Percentiles rank a stretch among this genome's conserved stretches.
Conservation (phyloP, 2,113 vertebrate genomes). For the Salvelinus alpinus region DNA sequence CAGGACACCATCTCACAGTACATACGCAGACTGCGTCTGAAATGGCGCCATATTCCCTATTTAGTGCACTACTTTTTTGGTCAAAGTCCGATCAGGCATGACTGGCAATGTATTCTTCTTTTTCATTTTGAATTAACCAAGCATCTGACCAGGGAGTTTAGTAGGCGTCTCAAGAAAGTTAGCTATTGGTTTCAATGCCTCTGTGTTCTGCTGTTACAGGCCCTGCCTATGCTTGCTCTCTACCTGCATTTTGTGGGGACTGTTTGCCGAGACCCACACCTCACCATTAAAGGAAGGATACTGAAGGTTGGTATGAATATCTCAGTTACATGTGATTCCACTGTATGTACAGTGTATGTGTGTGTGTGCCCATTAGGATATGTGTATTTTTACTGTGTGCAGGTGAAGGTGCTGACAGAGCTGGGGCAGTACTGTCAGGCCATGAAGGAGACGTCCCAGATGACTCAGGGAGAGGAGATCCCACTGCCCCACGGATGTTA, state of each 20-base stretch:
- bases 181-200: too few relatives aligned
- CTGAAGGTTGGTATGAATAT: conserved; percentile 80
- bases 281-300: conserved; percentile 81
- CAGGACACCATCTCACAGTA: conserved; percentile 83
- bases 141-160: too few relatives aligned
- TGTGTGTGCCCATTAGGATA: not conserved
- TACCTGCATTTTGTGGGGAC: conserved; percentile 83
- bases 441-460: conserved; percentile 54
- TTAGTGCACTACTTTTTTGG: not conserved
- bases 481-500: conserved; percentile 41
- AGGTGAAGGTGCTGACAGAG: conserved; percentile 64
- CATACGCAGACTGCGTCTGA: not conserved
- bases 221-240: conserved; percentile 84
- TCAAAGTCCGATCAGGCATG: too few relatives aligned
- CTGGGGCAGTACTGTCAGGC: conserved; percentile 68
- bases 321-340: conserved; percentile 37
- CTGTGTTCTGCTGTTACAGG: conserved; percentile 66
- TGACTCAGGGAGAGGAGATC: conserved; percentile 53
- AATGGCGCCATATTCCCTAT: not conserved
- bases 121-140: too few relatives aligned
- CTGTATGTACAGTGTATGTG: not conserved
- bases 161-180: too few relatives aligned
- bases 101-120: too few relatives aligned
- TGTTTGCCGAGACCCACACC: conserved; percentile 81
- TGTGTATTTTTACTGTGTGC: conserved; percentile 5